Conservation (phyloP, 2,797 vertebrate species). For the Acrocephalus scirpaceus region DNA sequence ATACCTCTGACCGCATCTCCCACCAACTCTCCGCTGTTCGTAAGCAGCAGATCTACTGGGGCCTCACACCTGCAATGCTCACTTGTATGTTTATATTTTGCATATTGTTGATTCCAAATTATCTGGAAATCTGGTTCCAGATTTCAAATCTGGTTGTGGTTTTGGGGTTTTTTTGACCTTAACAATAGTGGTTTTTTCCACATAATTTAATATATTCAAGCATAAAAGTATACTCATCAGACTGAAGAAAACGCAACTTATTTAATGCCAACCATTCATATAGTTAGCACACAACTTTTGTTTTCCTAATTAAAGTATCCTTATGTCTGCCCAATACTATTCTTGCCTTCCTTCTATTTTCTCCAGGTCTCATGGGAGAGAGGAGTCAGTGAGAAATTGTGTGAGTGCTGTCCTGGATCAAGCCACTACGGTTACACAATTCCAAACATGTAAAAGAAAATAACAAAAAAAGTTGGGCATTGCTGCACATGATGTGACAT, state of each 20-base stretch:
- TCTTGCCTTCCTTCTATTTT: neutral
- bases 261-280: neutral
- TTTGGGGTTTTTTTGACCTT: neutral
- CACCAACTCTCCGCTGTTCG: too few species aligned
- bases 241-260: neutral
- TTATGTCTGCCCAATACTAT: neutral
- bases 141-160: too few species aligned
- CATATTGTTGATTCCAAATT: neutral
- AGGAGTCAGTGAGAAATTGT: neutral
- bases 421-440: neutral
- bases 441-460: neutral
- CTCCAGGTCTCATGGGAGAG: neutral
- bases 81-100: neutral
- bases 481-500: neutral
- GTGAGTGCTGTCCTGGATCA: neutral
- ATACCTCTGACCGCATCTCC: neutral
- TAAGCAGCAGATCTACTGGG: neutral
- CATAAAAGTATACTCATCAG: neutral
- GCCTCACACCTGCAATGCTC: neutral
- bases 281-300: neutral
- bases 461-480: neutral
- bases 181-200: accelerated
- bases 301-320: neutral
- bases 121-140: too few species aligned
- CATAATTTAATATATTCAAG: neutral